Evolutionary conservation across 2,888 invertebrate species (phyloP).

Genomic region (Julus scanicus): DNA sequence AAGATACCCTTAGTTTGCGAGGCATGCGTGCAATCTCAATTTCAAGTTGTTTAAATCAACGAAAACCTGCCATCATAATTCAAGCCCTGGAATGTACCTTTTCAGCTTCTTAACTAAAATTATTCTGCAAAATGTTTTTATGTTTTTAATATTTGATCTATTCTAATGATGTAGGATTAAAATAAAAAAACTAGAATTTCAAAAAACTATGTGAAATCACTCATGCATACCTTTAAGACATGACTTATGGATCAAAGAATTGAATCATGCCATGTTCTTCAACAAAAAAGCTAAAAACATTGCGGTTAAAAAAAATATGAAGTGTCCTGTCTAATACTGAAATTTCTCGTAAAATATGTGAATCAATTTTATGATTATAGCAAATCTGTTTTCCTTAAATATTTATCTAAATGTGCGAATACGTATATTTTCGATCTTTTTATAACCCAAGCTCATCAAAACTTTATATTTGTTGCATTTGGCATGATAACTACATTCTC

Average conservation of each 20-base stretch:
- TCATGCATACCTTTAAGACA: background rate
- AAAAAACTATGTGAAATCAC: background rate
- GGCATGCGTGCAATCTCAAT: conserved; percentile 24
- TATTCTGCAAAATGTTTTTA: background rate
- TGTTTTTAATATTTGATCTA: background rate
- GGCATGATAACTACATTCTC: background rate
- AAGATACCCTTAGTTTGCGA: background rate
- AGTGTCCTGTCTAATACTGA: no score
- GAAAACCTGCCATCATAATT: conserved; percentile 30
- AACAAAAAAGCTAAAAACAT: no score
- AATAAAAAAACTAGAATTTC: background rate
- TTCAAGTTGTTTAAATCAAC: conserved; percentile 29
- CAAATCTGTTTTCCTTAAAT: no score
- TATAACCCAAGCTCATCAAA: no score
- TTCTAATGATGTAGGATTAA: conserved; percentile 27
- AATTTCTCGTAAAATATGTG: no score
- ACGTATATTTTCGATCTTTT: no score
- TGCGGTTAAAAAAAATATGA: no score
- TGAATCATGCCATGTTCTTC: no score
- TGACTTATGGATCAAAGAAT: no score
- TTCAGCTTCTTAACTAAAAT: conserved; percentile 21
- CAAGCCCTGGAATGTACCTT: background rate
- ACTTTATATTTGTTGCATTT: background rate
- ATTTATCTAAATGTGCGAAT: no score
- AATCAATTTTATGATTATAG: no score